A percentile compares a stretch with the other conserved stretches of the same genome.
Conservation (phyloP, 2,113 vertebrate species). For the Cephalopterus ornatus region DNA sequence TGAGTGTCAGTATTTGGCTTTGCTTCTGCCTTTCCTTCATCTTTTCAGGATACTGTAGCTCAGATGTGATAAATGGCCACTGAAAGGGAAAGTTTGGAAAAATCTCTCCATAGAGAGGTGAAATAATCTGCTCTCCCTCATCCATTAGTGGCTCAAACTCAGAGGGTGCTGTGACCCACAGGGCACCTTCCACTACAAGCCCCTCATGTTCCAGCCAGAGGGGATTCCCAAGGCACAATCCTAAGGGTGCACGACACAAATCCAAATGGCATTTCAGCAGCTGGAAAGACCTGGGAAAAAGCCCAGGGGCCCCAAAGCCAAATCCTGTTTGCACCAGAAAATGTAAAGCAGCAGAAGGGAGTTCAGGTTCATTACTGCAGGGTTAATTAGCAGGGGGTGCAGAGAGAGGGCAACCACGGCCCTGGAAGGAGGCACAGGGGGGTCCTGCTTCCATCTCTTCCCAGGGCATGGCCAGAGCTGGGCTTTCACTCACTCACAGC, state of each 20-base stretch:
- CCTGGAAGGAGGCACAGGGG: neutral
- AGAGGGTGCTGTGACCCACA: neutral
- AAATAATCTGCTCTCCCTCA: no score
- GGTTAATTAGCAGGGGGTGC: neutral
- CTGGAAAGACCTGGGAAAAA: neutral
- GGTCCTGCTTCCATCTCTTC: neutral
- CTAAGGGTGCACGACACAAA: neutral
- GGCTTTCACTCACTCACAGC: neutral
- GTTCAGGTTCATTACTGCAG: neutral
- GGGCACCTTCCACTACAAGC: neutral
- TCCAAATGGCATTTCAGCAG: neutral
- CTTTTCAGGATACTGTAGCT: neutral
- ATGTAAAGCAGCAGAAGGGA: neutral
- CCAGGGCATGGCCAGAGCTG: neutral
- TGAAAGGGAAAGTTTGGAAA: neutral
- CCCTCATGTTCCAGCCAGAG: neutral
- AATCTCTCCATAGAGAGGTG: neutral
- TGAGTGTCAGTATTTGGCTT: neutral
- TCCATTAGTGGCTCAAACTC: fast-evolving
- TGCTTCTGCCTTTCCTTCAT: neutral
- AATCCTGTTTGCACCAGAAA: neutral
- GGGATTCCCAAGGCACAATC: neutral
- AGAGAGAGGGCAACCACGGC: neutral
- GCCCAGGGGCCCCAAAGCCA: neutral
- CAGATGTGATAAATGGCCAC: fast-evolving